These are phyloP conservation scores for Lepidurus couesii DNA, from an alignment of 1,140 invertebrate genomes.

Conservation along the genomic window DNA sequence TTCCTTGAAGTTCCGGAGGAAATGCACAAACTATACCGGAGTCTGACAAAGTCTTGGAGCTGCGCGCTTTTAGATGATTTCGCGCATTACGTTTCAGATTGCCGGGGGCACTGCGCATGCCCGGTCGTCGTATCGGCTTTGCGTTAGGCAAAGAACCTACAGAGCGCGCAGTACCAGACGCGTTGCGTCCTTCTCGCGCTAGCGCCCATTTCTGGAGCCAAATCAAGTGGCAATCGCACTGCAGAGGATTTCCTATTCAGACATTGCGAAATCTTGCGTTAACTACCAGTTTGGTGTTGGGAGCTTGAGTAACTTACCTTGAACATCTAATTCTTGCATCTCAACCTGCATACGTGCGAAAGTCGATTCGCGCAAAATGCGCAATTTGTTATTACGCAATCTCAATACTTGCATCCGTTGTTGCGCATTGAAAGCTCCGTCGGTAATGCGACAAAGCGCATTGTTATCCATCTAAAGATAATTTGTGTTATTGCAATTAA, in stretches of 20 bases:
- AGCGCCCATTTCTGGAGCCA: background rate
- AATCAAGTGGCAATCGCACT: background rate
- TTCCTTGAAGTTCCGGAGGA: background rate
- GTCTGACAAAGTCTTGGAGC: background rate
- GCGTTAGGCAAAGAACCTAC: background rate
- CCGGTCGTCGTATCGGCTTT: background rate
- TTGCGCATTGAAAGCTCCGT: constrained; percentile 71
- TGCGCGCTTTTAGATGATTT: background rate
- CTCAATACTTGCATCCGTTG: constrained; percentile 70
- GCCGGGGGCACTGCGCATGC: background rate
- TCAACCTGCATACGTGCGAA: constrained; percentile 47
- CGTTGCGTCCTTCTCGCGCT: background rate
- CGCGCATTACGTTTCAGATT: background rate
- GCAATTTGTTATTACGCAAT: constrained; percentile 69
- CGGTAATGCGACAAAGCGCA: constrained; percentile 48
- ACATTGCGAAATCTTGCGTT: background rate
- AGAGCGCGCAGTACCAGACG: background rate
- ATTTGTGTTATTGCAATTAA: constrained; percentile 47
- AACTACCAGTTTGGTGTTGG: background rate
- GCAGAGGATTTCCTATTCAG: background rate
- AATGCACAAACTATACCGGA: background rate
- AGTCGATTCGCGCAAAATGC: constrained; percentile 63
- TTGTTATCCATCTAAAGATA: constrained; percentile 50
- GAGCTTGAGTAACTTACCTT: background rate
- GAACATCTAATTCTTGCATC: background rate